phyloP scores from a whole-genome alignment of 2,888 invertebrate species.

The Lissonota sp. region DNA sequence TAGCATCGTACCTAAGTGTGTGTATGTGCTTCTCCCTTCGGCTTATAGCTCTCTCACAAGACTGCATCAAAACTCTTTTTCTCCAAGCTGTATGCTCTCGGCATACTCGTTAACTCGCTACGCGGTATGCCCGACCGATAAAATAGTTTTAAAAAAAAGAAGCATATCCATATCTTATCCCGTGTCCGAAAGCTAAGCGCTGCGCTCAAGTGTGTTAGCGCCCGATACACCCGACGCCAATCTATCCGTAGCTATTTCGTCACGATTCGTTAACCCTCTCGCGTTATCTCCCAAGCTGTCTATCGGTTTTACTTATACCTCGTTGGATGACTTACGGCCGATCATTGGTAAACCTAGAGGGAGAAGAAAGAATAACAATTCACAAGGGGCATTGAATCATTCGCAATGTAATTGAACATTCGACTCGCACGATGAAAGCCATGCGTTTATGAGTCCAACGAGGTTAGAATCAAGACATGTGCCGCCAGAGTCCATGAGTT shows the following conservation, averaged over 20 bases:
- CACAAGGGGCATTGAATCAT: too few relatives aligned
- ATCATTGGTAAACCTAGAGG: too few relatives aligned
- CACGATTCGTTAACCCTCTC: slow-evolving; percentile 64
- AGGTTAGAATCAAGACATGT: not conserved
- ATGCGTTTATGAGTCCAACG: not conserved
- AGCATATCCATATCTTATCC: slow-evolving; percentile 58
- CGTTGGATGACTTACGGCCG: slow-evolving; percentile 26
- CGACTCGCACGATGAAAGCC: not conserved
- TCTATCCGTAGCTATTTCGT: slow-evolving; percentile 59
- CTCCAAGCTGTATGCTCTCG: slow-evolving; percentile 25
- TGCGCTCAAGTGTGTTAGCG: slow-evolving; percentile 1
- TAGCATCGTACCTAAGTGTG: not conserved
- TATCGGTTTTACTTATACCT: slow-evolving; percentile 20
- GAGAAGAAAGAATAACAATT: too few relatives aligned
- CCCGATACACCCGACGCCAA: slow-evolving; percentile 51
- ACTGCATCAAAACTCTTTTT: slow-evolving; percentile 39
- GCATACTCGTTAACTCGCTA: slow-evolving; percentile 51
- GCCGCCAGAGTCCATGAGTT: not conserved
- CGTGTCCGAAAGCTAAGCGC: slow-evolving; percentile 42
- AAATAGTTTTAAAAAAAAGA: slow-evolving; percentile 42
- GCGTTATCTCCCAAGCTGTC: slow-evolving; percentile 34
- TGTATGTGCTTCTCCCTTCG: slow-evolving; percentile 8
- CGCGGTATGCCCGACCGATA: slow-evolving; percentile 51
- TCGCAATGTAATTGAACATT: too few relatives aligned
- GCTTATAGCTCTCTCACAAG: slow-evolving; percentile 37